These are phyloP conservation scores for Ladona fulva DNA, from an alignment of 1,140 invertebrate species.

Conservation along the genomic window DNA sequence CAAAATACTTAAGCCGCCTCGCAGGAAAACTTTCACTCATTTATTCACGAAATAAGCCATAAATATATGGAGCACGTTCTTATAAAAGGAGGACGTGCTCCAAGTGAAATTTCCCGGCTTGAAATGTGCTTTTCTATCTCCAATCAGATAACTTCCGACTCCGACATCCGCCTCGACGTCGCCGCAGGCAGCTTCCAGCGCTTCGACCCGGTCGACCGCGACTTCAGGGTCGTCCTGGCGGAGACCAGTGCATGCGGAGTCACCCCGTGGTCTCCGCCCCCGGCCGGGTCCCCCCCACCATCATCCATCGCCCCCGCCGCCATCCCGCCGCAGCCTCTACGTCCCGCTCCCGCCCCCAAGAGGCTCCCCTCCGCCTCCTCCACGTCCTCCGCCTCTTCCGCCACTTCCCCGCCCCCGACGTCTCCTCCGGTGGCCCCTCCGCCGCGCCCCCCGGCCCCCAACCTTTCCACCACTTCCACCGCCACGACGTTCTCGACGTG, in stretches of 20 bases:
- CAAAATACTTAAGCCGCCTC: too few relatives aligned
- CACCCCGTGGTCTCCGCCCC: conserved; percentile 21
- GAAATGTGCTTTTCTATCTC: conserved; percentile 16
- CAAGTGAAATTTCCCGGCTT: too few relatives aligned
- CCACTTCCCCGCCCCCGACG: conserved; percentile 25
- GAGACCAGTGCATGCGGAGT: not conserved
- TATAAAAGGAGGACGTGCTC: too few relatives aligned
- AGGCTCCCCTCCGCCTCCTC: conserved; percentile 23
- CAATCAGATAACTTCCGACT: conserved; percentile 54
- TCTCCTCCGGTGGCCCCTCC: conserved; percentile 18
- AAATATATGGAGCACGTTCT: too few relatives aligned
- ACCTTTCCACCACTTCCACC: not conserved
- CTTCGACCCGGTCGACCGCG: conserved; percentile 48
- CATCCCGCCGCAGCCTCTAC: conserved; percentile 46
- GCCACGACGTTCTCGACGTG: not conserved
- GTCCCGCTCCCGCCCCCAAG: conserved; percentile 40
- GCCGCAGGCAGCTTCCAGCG: conserved; percentile 54
- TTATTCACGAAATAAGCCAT: too few relatives aligned
- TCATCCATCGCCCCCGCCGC: conserved; percentile 23
- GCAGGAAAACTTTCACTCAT: too few relatives aligned
- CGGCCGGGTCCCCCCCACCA: not conserved
- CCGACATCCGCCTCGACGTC: conserved; percentile 50
- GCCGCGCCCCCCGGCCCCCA: not conserved
- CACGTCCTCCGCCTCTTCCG: conserved; percentile 30
- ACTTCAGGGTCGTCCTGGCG: conserved; percentile 18